Conservation (phyloP, 2,113 vertebrate species). For the Tursiops truncatus region DNA sequence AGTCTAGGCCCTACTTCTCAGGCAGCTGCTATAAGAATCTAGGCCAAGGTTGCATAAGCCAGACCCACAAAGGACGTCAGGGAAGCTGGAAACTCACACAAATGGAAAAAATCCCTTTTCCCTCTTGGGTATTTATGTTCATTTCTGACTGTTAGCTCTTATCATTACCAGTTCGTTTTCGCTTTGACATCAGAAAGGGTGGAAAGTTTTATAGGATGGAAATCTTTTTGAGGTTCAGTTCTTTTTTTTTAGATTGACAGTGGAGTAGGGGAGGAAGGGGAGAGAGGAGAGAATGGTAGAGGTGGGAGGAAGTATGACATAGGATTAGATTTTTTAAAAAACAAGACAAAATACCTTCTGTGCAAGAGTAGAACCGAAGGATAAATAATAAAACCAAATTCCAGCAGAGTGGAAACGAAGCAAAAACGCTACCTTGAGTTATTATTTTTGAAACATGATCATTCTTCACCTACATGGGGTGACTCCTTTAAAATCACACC, state of each 20-base stretch:
- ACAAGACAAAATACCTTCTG: not conserved
- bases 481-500: not conserved
- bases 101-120: not conserved
- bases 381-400: conserved; percentile 20
- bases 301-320: not conserved
- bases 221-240: not conserved
- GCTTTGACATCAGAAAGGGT: not conserved
- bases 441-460: not conserved
- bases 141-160: not conserved
- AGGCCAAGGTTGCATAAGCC: not conserved
- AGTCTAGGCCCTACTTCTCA: not conserved
- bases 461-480: not conserved
- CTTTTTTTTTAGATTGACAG: not conserved
- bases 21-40: not conserved
- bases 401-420: not conserved
- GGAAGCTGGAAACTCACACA: not conserved
- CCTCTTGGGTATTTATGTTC: not conserved
- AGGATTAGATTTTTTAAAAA: not conserved
- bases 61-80: not conserved
- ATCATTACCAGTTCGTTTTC: not conserved
- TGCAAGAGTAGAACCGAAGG: not conserved
- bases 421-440: not conserved
- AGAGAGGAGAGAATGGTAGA: not conserved
- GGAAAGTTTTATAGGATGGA: not conserved
- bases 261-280: too few relatives aligned